These are phyloP conservation scores for Amblyjoppa fuscipennis DNA, from an alignment of 2,888 invertebrate species.

Conservation along the genomic window DNA sequence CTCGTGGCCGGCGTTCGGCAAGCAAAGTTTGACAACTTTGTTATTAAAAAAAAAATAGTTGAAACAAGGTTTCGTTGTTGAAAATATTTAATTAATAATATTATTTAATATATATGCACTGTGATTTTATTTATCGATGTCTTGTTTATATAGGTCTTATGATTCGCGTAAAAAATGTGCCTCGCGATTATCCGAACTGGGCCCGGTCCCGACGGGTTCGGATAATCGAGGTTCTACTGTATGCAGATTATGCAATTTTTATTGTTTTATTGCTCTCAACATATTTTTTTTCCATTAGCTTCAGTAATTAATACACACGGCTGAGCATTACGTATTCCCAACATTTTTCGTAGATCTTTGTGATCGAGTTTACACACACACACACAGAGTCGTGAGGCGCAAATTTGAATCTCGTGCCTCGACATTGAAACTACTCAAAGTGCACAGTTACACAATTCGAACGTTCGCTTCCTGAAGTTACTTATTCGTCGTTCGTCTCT, in stretches of 20 bases:
- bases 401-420: slow-evolving; percentile 22
- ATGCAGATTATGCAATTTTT: slow-evolving; percentile 55
- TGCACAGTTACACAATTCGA: background rate
- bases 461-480: background rate
- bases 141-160: too few species aligned
- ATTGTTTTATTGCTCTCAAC: slow-evolving; percentile 51
- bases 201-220: too few species aligned
- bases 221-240: too few species aligned
- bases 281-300: background rate
- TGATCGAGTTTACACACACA: slow-evolving; percentile 23
- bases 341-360: background rate
- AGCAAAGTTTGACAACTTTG: too few species aligned
- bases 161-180: too few species aligned
- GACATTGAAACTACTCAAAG: background rate
- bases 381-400: slow-evolving; percentile 3
- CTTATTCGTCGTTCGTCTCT: slow-evolving; percentile 13
- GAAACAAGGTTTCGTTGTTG: too few species aligned
- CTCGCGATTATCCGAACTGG: too few species aligned
- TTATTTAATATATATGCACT: too few species aligned
- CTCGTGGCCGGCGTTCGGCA: too few species aligned
- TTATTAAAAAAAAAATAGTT: too few species aligned
- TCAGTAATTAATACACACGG: slow-evolving; percentile 54
- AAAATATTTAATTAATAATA: too few species aligned
- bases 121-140: too few species aligned
- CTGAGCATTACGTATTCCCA: background rate